phyloP scores from a whole-genome alignment of 2,888 invertebrate genomes.

The Diarsia brunnea region DNA sequence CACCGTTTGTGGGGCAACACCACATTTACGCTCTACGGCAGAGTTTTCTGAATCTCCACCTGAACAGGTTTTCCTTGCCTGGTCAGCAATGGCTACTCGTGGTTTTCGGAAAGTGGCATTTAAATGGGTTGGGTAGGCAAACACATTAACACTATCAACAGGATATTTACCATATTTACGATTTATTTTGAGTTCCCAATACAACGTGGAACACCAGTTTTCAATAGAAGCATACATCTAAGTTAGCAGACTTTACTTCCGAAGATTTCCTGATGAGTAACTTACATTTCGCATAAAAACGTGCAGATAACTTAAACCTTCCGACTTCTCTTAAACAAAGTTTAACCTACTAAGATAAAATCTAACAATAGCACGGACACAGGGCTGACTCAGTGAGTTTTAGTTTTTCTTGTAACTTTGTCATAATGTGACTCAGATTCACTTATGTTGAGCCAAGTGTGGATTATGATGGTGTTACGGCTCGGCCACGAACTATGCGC shows the following conservation, averaged over 20 bases:
- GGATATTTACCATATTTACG: too few relatives aligned
- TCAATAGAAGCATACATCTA: too few relatives aligned
- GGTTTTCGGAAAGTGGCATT: too few relatives aligned
- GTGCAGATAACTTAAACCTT: constrained; percentile 7
- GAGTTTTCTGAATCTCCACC: too few relatives aligned
- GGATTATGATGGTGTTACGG: neutral
- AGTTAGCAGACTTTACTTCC: neutral
- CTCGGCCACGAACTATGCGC: neutral
- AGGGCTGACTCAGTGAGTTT: constrained; percentile 42
- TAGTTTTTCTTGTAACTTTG: neutral
- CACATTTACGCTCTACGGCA: too few relatives aligned
- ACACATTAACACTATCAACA: too few relatives aligned
- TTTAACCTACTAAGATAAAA: constrained; percentile 24
- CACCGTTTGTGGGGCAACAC: too few relatives aligned
- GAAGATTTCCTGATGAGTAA: neutral
- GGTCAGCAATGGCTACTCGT: too few relatives aligned
- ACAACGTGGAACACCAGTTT: too few relatives aligned
- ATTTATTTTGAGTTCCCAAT: too few relatives aligned
- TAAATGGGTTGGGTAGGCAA: too few relatives aligned
- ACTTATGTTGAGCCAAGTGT: neutral
- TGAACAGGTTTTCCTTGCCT: too few relatives aligned
- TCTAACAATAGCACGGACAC: constrained; percentile 9
- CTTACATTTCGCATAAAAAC: neutral
- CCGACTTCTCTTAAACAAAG: constrained; percentile 10
- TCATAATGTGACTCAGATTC: constrained; percentile 10